Evolutionary conservation across 2,113 vertebrate species (phyloP), one percentile per base, ranked within the genome.

Genomic region (Porphyrio hochstetteri): DNA sequence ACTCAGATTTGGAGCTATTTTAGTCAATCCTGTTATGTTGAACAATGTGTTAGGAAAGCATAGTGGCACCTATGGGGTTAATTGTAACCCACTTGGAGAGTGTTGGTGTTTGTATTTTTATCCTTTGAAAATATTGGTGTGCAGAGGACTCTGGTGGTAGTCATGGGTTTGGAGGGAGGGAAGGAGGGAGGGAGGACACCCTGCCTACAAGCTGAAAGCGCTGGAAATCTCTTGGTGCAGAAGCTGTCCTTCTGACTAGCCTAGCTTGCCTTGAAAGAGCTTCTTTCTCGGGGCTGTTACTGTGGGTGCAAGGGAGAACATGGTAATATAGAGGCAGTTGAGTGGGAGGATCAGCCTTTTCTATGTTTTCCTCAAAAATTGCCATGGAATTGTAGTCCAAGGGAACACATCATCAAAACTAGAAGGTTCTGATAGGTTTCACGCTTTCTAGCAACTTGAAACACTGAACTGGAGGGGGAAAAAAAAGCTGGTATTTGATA

Each of bases 131-230:
- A 48, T 20, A 9, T 9, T 79, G 53, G 18, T 40, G 69, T 75
- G 3, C 5, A 10, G 46, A 63, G 76, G 23, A 12, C 38, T 35
- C n/a, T 56, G 24, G 19, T 20, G 44, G 11, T 19, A n/a, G 44
- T 53, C 5, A 3, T 31, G n/a, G 61, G 12, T 0, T 0, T n/a
- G 44, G 29, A 56, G 46, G 52, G 31, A 50, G 57, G 46, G 35
- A 25, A 40, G 44, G 29, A 56, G 46, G 52, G 31, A 50, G 57
- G 46, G 35, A 25, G 46, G 35, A 25, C 4, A 13, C 25, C 7
- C 8, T 42, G 46, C 19, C 50, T 38, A 3, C 42, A 48, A 35
- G n/a, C 48, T 46, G 53, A 28, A 31, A 18, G 25, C 50, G 9
- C 46, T 79, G 56, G 35, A 42, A 56, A 53, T 56, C 25, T 40